phyloP scores from a whole-genome alignment of 2,113 vertebrate species.

The Lonchura striata region DNA sequence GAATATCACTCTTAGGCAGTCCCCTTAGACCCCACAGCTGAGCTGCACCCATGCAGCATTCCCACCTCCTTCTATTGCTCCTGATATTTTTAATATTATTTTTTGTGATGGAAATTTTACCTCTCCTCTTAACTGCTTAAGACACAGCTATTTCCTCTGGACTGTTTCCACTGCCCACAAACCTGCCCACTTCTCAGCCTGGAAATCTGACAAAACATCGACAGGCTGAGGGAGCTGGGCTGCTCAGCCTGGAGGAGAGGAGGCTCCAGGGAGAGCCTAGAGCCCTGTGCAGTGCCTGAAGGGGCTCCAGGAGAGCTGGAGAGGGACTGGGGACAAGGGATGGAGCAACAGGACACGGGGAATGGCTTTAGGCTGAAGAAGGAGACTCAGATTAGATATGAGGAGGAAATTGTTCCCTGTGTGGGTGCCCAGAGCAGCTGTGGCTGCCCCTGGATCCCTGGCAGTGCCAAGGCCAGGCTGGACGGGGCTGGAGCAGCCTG shows the following conservation, averaged over 20 bases:
- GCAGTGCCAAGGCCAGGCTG: not conserved
- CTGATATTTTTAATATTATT: not conserved
- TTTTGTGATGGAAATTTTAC: not conserved
- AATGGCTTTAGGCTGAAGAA: fast-evolving
- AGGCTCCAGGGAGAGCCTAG: not conserved
- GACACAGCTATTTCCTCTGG: not conserved
- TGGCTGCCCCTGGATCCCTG: not conserved
- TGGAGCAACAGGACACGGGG: not conserved
- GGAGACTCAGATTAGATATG: not conserved
- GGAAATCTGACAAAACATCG: not conserved
- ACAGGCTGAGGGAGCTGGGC: not conserved
- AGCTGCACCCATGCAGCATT: not conserved
- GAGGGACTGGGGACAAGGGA: not conserved
- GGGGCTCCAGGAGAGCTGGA: not conserved
- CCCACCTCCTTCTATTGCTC: not conserved
- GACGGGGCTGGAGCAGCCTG: too few relatives aligned
- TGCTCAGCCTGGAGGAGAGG: not conserved
- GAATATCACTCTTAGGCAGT: not conserved
- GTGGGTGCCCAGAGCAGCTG: not conserved
- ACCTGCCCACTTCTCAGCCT: not conserved
- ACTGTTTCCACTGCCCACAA: not conserved
- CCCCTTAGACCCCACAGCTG: not conserved
- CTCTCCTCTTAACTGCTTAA: not conserved
- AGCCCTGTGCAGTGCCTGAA: not conserved
- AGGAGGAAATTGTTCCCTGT: not conserved